Base-by-base conservation (phyloP, 1,140 invertebrate species). In the Lucilia cuprina region DNA sequence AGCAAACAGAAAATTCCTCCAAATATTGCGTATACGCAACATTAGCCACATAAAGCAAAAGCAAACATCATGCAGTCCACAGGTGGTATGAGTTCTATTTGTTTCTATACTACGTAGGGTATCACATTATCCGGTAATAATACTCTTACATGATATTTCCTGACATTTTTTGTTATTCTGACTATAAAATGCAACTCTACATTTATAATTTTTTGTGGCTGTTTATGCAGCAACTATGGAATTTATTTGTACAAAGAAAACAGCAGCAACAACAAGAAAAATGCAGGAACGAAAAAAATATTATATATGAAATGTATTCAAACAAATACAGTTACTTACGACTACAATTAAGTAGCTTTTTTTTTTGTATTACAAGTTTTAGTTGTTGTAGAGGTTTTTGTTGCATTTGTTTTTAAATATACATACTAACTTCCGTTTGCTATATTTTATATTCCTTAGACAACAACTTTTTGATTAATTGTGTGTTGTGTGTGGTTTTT, bases 381-480 rank as follows among this genome's bases (percentile, higher is more conserved):
- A 60, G 55, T 60, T 17, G 50, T 60, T n/a, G 13, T n/a, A 14
- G 13, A 14, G 14, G 25, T 30, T 60, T 60, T 60, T 60, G n/a
- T 7, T 60, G 55, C 65, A 3, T 10, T 70, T 70, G 2, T 70
- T 70, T 70, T 70, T 21, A 21, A 30, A 30, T 30, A 70, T 21
- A 70, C 65, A 70, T 25, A 70, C 65, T 70, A 25, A 70, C 65
- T 70, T 70, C 65, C 65, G 65, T 70, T 70, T 70, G 19, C 12
- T 25, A 70, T 25, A 70, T 70, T 70, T 70, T 70, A 70, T 70
- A 70, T 70, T 70, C 65, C 65, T 70, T 70, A 70, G 65, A 70
- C 65, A 70, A 70, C 65, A 70, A 70, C 65, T 70, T 70, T 70
- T 70, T 70, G 65, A 70, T 70, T 70, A 70, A 70, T 70, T 70